Evolutionary conservation across 2,888 invertebrate genomes (phyloP).

Genomic region (Harpalus rubripes): DNA sequence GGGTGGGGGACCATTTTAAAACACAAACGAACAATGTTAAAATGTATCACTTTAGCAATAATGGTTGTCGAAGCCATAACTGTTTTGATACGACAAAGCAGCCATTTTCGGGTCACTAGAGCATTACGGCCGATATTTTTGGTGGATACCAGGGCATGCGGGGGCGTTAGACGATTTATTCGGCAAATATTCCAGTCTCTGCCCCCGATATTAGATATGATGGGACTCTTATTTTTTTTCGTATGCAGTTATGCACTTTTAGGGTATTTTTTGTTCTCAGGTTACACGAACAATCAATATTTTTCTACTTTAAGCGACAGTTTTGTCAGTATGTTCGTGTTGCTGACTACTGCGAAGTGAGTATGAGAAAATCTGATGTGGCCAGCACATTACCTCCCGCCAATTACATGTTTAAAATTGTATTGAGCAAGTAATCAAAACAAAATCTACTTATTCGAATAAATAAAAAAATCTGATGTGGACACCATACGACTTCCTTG

Average conservation of each 20-base stretch:
- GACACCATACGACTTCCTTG: no score
- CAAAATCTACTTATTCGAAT: no score
- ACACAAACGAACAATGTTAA: conserved; percentile 91
- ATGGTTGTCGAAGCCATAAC: conserved; percentile 91
- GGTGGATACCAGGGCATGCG: conserved; percentile 91
- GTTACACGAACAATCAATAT: conserved; percentile 86
- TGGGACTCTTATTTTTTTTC: conserved; percentile 90
- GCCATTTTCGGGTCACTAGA: conserved; percentile 92
- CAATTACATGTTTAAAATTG: no score
- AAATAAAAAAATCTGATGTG: no score
- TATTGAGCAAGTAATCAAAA: no score
- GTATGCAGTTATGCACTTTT: conserved; percentile 90
- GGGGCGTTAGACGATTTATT: conserved; percentile 87
- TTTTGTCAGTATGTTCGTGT: conserved; percentile 92
- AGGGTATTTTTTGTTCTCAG: conserved; percentile 90
- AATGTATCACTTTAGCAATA: conserved; percentile 87
- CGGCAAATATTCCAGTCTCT: conserved; percentile 90
- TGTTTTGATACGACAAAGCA: conserved; percentile 88
- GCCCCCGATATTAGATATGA: conserved; percentile 93
- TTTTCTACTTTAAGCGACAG: conserved; percentile 89
- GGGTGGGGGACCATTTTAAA: conserved; percentile 90
- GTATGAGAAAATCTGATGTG: conserved; percentile 73
- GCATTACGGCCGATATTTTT: conserved; percentile 93
- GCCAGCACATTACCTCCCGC: no score
- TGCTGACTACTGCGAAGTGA: conserved; percentile 95